Evolutionary conservation across 2,888 invertebrate genomes (phyloP), one percentile per base, ranked within the genome.

Genomic region (Ametastegia equiseti): DNA sequence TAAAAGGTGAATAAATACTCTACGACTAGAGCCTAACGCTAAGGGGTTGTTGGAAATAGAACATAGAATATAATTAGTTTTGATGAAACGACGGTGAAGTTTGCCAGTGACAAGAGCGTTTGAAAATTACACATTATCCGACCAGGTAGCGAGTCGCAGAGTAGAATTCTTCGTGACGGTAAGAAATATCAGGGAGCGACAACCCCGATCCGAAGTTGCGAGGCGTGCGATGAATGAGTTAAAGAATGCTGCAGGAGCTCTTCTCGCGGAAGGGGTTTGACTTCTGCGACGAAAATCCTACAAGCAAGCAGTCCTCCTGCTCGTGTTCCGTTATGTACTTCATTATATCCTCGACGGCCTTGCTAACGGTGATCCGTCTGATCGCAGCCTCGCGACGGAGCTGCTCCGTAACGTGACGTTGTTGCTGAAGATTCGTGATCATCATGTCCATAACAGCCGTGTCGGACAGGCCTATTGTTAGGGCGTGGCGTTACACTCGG

Each of bases 191-290:
- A 1, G n/a, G n/a, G 63, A 63, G 27, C 63, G 33, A n/a, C 30
- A 33, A 33, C n/a, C 67, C 67, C 23, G 7, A 19, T 42, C 42
- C 23, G 69, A 71, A 33, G 36, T 77, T 50, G 9, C 69, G 79
- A 83, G 71, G 80, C 80, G 42, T 39, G 47, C 65, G 45, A 71
- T 78, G 15, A 19, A 54, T 15, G 5, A 82, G 88, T 95, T 96
- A 98, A 86, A 98, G 94, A 87, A 98, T 93, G 87, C 94, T 94
- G 93, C 98, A 98, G 82, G 97, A 96, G 91, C 96, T 97, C 93
- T 98, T 98, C 92, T 98, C 98, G 85, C 98, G 95, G 94, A 98
- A 98, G 39, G 98, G 98, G 93, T 98, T 98, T 19, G 97, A 97
- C 91, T 98, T 97, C 91, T 98, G 98, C 86, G 97, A 97, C 84